Base-by-base conservation (phyloP, 2,113 vertebrate genomes). In the Lates calcarifer region DNA sequence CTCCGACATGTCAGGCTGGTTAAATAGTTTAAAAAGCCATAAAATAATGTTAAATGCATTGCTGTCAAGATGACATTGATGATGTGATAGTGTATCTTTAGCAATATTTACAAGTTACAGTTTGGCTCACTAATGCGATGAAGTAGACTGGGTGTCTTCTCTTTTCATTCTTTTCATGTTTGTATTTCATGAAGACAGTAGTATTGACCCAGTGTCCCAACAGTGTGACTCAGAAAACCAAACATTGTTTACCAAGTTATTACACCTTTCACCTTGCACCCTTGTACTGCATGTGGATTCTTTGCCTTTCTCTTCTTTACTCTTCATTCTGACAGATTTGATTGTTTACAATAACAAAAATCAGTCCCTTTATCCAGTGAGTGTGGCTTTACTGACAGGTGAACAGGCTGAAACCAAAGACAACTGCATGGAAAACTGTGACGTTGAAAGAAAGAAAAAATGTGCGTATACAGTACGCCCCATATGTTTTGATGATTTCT, bases 371-470 rank as follows among this genome's bases (percentile, higher is more conserved):
- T 31, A 35, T 55, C 26, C 57, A 24, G 41, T 39, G 61, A 49
- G 49, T 4, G 31, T 29, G 69, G 31, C 66, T 56, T 10, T 24
- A 43, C 53, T 31, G 51, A 22, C 28, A 57, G 72, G 58, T 43
- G 15, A 65, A 47, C 45, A 41, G 35, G 39, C 80, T 79, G 69
- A 86, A 90, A 91, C 86, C 88, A 89, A 93, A 93, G 90, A 90
- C 2, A 18, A 62, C 33, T 71, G 67, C 5, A 39, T 45, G 28
- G 64, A 64, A 80, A 70, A 22, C 79, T 79, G 74, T 81, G 51
- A 43, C 29, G 18, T 45, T 13, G 43, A 51, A 29, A 9, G 4
- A 35, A 26, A 11, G 20, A 7, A 31, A 22, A 7, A 49, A 49
- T 14, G 18, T 45, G 58, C 26, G 22, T 20, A 1, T 20, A 13